A percentile compares a stretch with the other conserved stretches of the same genome.
These are phyloP conservation scores for Dyspetes luteomarginatus DNA, from an alignment of 2,888 invertebrate species.

Conservation along the genomic window DNA sequence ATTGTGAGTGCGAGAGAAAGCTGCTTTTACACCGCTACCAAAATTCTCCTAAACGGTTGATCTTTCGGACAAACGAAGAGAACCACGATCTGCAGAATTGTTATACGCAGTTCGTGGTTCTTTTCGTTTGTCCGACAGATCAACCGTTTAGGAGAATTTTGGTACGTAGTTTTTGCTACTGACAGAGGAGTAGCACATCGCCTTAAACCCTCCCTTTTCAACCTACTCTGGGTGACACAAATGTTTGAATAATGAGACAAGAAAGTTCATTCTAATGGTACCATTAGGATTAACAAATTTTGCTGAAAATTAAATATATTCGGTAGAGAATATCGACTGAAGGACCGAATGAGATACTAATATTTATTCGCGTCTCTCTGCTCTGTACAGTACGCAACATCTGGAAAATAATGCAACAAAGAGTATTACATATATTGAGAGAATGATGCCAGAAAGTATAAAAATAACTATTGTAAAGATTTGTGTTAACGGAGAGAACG, in stretches of 20 bases:
- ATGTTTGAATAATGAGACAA: background rate
- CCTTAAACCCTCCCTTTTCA: background rate
- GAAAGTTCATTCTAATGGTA: background rate
- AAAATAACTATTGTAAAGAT: slow-evolving; percentile 55
- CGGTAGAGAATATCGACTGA: background rate
- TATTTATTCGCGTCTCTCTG: background rate
- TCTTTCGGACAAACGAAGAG: too few species aligned
- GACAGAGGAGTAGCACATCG: too few species aligned
- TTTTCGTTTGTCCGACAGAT: too few species aligned
- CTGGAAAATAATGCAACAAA: slow-evolving; percentile 34
- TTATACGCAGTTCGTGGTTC: too few species aligned
- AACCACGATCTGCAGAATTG: too few species aligned
- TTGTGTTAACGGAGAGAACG: slow-evolving; percentile 30
- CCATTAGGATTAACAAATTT: background rate
- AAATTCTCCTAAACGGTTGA: too few species aligned
- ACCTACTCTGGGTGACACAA: background rate
- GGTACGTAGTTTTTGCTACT: too few species aligned
- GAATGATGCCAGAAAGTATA: slow-evolving; percentile 57
- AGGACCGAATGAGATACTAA: background rate
- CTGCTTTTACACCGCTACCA: too few species aligned
- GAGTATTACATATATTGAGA: slow-evolving; percentile 6
- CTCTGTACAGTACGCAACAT: background rate
- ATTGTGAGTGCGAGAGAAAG: too few species aligned
- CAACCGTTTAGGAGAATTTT: too few species aligned
- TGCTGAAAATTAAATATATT: background rate